Evolutionary conservation across 2,888 invertebrate species (phyloP).

Genomic region (Aquatica leii): DNA sequence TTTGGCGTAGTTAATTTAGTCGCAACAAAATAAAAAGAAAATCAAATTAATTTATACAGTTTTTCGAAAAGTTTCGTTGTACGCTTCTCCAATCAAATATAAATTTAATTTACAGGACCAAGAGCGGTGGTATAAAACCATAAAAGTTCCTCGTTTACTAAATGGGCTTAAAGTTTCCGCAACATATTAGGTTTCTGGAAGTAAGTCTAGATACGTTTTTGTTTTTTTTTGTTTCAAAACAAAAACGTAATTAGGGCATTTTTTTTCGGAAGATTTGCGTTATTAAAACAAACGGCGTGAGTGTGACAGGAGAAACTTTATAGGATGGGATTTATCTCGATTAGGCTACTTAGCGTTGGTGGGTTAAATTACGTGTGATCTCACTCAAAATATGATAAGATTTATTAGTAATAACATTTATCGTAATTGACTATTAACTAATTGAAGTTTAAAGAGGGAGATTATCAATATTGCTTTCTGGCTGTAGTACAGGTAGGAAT

Average conservation of each 20-base stretch:
- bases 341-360: no score
- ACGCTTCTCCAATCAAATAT: slow-evolving; percentile 12
- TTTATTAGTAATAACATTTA: no score
- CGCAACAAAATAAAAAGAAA: no score
- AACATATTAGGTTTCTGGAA: slow-evolving; percentile 31
- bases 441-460: slow-evolving; percentile 6
- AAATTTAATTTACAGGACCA: slow-evolving; percentile 21
- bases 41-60: neutral
- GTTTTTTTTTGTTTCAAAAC: neutral
- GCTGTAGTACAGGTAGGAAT: slow-evolving; percentile 20
- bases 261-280: neutral
- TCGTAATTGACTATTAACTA: no score
- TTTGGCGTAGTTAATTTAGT: no score
- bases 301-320: no score
- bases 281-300: neutral
- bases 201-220: slow-evolving; percentile 17
- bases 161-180: slow-evolving; percentile 27
- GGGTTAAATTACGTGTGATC: no score
- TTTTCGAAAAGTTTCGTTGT: neutral
- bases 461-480: slow-evolving; percentile 28
- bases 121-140: slow-evolving; percentile 18
- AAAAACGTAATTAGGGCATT: neutral
- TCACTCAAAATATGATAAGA: no score
- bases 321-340: no score
- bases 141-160: slow-evolving; percentile 27